phyloP scores from a whole-genome alignment of 2,888 invertebrate genomes.

The Phortica magna region DNA sequence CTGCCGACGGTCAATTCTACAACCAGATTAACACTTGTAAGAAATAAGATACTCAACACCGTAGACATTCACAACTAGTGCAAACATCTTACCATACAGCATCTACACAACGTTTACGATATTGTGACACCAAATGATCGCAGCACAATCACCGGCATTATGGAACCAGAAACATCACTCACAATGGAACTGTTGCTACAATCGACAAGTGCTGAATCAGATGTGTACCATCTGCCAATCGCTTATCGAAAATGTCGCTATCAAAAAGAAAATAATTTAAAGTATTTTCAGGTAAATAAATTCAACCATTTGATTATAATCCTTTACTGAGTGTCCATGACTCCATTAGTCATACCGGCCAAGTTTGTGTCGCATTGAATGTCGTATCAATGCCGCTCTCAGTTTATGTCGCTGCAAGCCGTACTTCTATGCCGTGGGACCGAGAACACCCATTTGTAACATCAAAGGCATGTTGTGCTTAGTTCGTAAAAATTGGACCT shows the following conservation, averaged over 20 bases:
- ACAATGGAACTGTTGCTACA: conserved; percentile 59
- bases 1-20: conserved; percentile 46
- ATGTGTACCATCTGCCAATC: conserved; percentile 69
- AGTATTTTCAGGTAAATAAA: conserved; percentile 65
- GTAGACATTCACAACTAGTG: background rate
- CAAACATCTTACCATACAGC: conserved; percentile 50
- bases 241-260: conserved; percentile 74
- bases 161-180: conserved; percentile 50
- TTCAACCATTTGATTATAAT: background rate
- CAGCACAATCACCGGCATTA: conserved; percentile 52
- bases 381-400: conserved; percentile 71
- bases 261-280: conserved; percentile 66
- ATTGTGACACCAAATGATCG: conserved; percentile 62
- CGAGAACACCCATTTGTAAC: conserved; percentile 60
- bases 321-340: background rate
- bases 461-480: conserved; percentile 71
- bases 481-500: conserved; percentile 60
- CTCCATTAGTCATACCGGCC: conserved; percentile 66
- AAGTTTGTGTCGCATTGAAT: conserved; percentile 72
- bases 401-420: conserved; percentile 72
- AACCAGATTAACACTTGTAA: conserved; percentile 16
- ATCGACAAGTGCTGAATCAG: conserved; percentile 62
- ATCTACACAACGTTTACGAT: conserved; percentile 69
- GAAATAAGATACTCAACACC: background rate
- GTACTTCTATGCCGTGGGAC: conserved; percentile 71